Percentiles rank a stretch among this genome's conserved stretches.
Evolutionary conservation across 2,797 vertebrate species (phyloP).

Genomic region (Diplodus sargus): DNA sequence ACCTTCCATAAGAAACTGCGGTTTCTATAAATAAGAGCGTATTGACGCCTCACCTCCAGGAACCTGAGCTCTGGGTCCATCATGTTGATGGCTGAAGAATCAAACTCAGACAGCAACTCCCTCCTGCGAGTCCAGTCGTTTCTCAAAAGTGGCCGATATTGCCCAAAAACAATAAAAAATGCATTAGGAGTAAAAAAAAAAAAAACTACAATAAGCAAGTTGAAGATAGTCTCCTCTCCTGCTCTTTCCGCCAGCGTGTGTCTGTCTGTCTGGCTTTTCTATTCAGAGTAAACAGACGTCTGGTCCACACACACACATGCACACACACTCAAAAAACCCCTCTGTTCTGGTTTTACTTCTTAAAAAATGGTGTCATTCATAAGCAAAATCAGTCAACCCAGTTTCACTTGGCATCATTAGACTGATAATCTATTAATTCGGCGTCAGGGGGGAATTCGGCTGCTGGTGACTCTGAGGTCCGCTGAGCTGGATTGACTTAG

Average conservation of each 20-base stretch:
- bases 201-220: not conserved
- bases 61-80: slow-evolving; percentile 77
- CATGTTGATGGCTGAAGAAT: slow-evolving; percentile 30
- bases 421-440: slow-evolving; percentile 58
- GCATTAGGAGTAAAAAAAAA: not conserved
- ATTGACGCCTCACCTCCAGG: slow-evolving; percentile 68
- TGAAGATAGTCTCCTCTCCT: slow-evolving; percentile 1
- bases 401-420: slow-evolving; percentile 66
- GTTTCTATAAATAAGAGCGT: slow-evolving; percentile 38
- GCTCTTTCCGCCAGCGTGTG: slow-evolving; percentile 33
- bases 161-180: slow-evolving; percentile 12
- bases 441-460: slow-evolving; percentile 48
- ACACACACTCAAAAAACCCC: slow-evolving; percentile 45
- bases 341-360: slow-evolving; percentile 67
- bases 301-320: slow-evolving; percentile 32
- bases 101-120: slow-evolving; percentile 10
- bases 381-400: slow-evolving; percentile 76
- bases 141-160: not conserved
- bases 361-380: slow-evolving; percentile 74
- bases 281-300: slow-evolving; percentile 67
- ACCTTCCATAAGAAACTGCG: not conserved
- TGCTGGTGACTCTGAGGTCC: slow-evolving; percentile 35
- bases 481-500: slow-evolving; percentile 16
- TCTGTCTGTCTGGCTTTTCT: slow-evolving; percentile 54
- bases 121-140: not conserved